Percentiles rank a stretch among this genome's conserved stretches.
These are phyloP conservation scores for Psophia crepitans DNA, from an alignment of 2,113 vertebrate genomes.

Conservation along the genomic window DNA sequence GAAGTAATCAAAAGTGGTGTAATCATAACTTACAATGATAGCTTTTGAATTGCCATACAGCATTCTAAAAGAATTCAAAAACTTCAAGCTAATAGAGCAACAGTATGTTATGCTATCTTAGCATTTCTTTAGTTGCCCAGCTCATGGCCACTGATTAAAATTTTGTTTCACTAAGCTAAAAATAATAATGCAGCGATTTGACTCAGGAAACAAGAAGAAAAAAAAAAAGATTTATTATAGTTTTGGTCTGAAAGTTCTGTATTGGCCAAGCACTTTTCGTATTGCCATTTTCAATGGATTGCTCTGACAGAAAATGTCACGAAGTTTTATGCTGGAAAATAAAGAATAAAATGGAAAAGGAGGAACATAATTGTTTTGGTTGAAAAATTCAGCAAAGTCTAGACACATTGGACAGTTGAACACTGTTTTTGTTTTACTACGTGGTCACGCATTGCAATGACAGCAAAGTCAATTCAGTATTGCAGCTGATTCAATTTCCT, in stretches of 20 bases:
- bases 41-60: not conserved
- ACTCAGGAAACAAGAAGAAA: not conserved
- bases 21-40: not conserved
- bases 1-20: not conserved
- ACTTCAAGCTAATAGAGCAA: not conserved
- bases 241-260: not conserved
- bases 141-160: not conserved
- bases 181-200: not conserved
- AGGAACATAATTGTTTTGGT: conserved; percentile 37
- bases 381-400: conserved; percentile 43
- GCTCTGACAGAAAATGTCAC: conserved; percentile 37
- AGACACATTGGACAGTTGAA: not conserved
- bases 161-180: not conserved
- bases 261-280: not conserved
- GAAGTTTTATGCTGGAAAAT: conserved; percentile 6
- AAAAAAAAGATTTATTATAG: not conserved
- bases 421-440: conserved; percentile 21
- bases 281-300: conserved; percentile 14
- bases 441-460: not conserved
- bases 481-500: conserved; percentile 1
- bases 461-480: not conserved
- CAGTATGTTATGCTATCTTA: not conserved
- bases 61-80: not conserved
- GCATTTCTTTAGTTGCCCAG: not conserved
- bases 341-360: conserved; percentile 30